These are phyloP conservation scores for Dicrurus megarhynchus DNA, from an alignment of 2,113 vertebrate species.

Conservation along the genomic window DNA sequence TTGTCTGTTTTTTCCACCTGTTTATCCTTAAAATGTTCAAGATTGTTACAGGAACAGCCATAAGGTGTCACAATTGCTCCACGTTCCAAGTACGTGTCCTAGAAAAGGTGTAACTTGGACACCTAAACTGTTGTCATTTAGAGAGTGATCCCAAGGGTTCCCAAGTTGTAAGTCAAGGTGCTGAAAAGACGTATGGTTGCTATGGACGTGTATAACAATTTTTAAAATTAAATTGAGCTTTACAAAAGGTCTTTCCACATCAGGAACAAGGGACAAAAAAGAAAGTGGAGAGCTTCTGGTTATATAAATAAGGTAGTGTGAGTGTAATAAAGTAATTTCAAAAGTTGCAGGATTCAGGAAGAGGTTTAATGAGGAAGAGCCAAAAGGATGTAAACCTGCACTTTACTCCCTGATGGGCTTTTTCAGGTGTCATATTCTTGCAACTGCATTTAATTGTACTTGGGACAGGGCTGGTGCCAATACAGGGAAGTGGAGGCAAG, in stretches of 20 bases:
- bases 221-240: neutral
- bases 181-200: neutral
- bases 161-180: neutral
- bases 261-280: neutral
- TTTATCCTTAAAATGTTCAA: neutral
- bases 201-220: fast-evolving
- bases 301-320: neutral
- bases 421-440: neutral
- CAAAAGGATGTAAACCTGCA: neutral
- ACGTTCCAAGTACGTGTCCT: fast-evolving
- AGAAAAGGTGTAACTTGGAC: neutral
- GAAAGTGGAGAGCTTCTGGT: neutral
- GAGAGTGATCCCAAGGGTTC: neutral
- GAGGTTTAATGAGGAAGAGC: neutral
- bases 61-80: neutral
- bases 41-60: neutral
- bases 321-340: neutral
- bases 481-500: neutral
- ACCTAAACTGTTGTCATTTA: neutral
- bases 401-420: neutral
- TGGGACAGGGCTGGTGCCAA: neutral
- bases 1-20: fast-evolving
- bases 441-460: neutral
- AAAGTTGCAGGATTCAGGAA: neutral
- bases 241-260: neutral